Evolutionary conservation across 1,140 invertebrate species (phyloP).

Genomic region (Melanaphis sacchari): DNA sequence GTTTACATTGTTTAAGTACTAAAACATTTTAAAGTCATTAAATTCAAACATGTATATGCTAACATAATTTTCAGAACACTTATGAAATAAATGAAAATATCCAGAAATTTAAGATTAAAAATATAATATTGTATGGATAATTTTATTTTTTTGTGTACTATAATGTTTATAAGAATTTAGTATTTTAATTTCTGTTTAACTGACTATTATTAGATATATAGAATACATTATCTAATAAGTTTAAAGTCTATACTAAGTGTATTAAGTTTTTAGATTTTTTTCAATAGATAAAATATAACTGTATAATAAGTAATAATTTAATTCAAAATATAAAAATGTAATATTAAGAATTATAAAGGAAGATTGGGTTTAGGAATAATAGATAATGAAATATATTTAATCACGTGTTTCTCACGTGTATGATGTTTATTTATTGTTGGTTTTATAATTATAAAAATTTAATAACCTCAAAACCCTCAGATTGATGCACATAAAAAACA

Average conservation of each 20-base stretch:
- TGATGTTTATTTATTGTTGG: not conserved
- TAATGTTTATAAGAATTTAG: not conserved
- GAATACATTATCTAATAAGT: not conserved
- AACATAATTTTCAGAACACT: not conserved
- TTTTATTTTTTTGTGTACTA: too few relatives aligned
- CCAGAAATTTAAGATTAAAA: not conserved
- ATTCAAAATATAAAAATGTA: not conserved
- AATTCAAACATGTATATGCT: not conserved
- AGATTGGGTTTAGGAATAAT: not conserved
- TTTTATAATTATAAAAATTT: not conserved
- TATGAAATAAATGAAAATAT: not conserved
- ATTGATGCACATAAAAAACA: not conserved
- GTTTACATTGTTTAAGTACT: not conserved
- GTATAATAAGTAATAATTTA: not conserved
- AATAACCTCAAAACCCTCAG: not conserved
- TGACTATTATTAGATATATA: not conserved
- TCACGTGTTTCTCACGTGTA: not conserved
- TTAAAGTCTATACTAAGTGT: too few relatives aligned
- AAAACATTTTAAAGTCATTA: not conserved
- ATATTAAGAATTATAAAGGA: not conserved
- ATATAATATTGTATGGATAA: not conserved
- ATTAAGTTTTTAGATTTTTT: not conserved
- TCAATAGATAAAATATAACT: not conserved
- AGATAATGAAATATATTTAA: not conserved
- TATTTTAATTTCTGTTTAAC: not conserved